Conservation (phyloP, 2,113 vertebrate genomes). For the Mustela nigripes region DNA sequence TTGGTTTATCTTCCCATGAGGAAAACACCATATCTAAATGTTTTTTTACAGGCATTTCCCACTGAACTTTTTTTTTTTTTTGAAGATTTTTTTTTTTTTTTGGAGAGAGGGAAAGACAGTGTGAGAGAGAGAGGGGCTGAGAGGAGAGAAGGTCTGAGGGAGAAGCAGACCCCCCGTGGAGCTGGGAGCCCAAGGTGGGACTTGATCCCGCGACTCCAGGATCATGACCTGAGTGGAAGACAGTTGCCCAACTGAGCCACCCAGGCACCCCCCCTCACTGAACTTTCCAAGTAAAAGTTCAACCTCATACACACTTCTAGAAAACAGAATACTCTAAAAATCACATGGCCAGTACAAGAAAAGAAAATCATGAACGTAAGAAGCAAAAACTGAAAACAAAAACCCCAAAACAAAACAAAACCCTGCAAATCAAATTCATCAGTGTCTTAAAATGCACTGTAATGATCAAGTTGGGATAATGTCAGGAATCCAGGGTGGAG, state of each 20-base stretch:
- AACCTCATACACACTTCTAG: not conserved
- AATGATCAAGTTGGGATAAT: not conserved
- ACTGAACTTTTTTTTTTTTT: no score
- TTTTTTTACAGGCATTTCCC: not conserved
- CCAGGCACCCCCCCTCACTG: not conserved
- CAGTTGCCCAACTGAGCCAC: not conserved
- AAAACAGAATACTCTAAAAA: not conserved
- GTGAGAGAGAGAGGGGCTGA: no score
- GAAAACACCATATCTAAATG: not conserved
- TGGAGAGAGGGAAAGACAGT: no score
- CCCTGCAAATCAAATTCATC: not conserved
- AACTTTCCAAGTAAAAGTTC: conserved; percentile 39
- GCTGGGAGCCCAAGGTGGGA: no score
- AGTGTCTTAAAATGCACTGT: not conserved
- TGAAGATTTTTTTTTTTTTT: no score
- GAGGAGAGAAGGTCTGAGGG: no score
- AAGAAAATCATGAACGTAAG: not conserved
- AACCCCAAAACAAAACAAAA: not conserved
- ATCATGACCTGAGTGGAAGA: no score
- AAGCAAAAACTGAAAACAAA: not conserved
- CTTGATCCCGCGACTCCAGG: no score
- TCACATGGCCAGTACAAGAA: not conserved
- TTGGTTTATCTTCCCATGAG: conserved; percentile 13
- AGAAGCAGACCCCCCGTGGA: no score
- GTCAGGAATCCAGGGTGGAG: not conserved